A percentile compares a stretch with the other conserved stretches of the same genome.
These are phyloP conservation scores for Peromyscus maniculatus DNA, from an alignment of 2,113 vertebrate species.

Conservation along the genomic window DNA sequence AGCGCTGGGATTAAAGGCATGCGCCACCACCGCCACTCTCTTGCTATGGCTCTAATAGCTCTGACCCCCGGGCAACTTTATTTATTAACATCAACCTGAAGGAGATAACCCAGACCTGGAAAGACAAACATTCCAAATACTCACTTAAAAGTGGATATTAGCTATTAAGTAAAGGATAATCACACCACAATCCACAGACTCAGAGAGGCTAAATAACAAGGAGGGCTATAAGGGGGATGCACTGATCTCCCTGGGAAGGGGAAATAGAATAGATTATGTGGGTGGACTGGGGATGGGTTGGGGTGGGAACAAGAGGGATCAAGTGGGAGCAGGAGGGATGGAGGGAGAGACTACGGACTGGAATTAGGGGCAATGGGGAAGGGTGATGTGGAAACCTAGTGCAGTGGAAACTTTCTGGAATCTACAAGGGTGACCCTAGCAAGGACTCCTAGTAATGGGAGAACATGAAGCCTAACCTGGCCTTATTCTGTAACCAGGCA, in stretches of 20 bases:
- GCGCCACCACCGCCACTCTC: too few relatives aligned
- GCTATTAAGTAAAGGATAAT: neutral
- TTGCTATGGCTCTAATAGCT: too few relatives aligned
- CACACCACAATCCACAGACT: neutral
- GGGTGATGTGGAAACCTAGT: too few relatives aligned
- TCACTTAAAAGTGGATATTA: neutral
- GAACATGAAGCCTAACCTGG: too few relatives aligned
- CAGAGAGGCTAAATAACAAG: neutral
- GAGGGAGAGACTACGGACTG: neutral
- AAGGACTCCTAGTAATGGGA: neutral
- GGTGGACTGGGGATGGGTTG: fast-evolving
- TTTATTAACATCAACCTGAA: neutral
- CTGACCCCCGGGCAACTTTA: too few relatives aligned
- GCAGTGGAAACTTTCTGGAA: neutral
- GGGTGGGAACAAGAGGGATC: neutral
- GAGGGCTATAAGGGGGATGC: neutral
- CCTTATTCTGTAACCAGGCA: neutral
- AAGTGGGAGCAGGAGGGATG: too few relatives aligned
- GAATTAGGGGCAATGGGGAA: fast-evolving
- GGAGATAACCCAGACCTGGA: neutral
- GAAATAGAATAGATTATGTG: neutral
- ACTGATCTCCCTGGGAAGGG: neutral
- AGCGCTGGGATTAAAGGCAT: too few relatives aligned
- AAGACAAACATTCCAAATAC: neutral
- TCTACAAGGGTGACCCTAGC: neutral